Conservation (phyloP, 1,140 invertebrate species). For the Drosophila insularis region DNA sequence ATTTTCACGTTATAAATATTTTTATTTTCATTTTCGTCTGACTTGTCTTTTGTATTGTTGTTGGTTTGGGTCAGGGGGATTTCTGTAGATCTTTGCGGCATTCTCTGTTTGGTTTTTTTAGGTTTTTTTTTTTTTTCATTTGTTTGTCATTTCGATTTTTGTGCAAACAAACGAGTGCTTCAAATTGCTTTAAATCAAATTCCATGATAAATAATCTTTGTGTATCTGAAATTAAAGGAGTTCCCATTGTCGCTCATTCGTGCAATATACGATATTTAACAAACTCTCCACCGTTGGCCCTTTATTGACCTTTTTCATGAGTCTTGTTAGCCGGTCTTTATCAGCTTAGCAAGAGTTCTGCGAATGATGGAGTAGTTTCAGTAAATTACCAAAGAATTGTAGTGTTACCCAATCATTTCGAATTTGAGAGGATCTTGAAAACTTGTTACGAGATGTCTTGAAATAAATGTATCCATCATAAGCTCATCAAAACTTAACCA, state of each 20-base stretch:
- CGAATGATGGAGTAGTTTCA: constrained; percentile 32
- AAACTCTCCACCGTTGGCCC: constrained; percentile 24
- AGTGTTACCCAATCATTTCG: not conserved
- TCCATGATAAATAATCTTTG: constrained; percentile 57
- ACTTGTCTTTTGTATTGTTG: constrained; percentile 38
- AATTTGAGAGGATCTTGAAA: not conserved
- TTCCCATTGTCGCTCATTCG: not conserved
- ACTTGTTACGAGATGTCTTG: not conserved
- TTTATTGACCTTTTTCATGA: constrained; percentile 21
- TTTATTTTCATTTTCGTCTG: constrained; percentile 76
- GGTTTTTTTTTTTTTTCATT: constrained; percentile 40
- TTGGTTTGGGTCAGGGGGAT: constrained; percentile 18
- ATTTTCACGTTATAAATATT: constrained; percentile 80
- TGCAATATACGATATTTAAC: constrained; percentile 14
- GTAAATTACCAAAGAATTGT: not conserved
- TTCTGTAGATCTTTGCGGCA: constrained; percentile 42
- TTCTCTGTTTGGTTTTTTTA: constrained; percentile 35
- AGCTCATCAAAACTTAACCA: no score
- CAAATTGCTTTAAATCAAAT: constrained; percentile 63
- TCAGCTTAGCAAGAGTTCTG: not conserved
- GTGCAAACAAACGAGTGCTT: constrained; percentile 24
- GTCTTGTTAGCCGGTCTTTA: not conserved
- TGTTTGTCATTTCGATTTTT: constrained; percentile 62
- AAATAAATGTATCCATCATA: no score
- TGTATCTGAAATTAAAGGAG: constrained; percentile 21